Base-by-base conservation (phyloP, 2,888 invertebrate species). In the Syrista parreyssii region DNA sequence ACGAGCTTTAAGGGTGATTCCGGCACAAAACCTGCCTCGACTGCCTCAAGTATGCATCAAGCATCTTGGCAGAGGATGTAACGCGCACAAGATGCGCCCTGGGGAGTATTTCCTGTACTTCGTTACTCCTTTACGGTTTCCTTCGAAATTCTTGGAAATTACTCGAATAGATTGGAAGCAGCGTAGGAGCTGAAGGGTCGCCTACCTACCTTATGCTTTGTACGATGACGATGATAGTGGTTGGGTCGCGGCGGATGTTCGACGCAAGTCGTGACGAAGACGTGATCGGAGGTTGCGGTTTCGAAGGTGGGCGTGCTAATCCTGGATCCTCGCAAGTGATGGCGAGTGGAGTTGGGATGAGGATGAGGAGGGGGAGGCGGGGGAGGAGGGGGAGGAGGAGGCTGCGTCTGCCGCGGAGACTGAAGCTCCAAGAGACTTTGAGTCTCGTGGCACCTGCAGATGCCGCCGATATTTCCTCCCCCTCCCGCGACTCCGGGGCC, bases 391-490 rank as follows among this genome's bases (percentile, higher is more conserved):
- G 78, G 79, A 73, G 80, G 74, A 73, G 32, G 32, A 23, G 68
- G 68, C 76, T 78, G 80, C 74, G 81, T 80, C 34, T 79, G 81
- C 32, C 80, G 81, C 72, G 83, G 82, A 69, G 82, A 82, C 75
- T 77, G 76, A 32, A 79, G 78, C 74, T 82, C 83, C 68, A 77
- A 76, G 76, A 77, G 71, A 72, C 69, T 80, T 79, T 83, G 81
- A 74, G 84, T 84, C 79, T 91, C 90, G 84, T 88, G 90, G 81
- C 91, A 91, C 78, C 90, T 89, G 79, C 90, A 91, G 68, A 30
- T 23, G 23, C 36, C 35, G 11, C 33, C 69, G 75, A 74, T 34
- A 31, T 9, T n/a, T 40, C 71, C 69, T 30, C 30, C 69, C 3
- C 32, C 32, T 69, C 69, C 30, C n/a, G 30, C 69, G 31, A 77